A percentile compares a stretch with the other conserved stretches of the same genome.
phyloP scores from a whole-genome alignment of 1,140 invertebrate genomes.

The Lasioglossum baleicum region DNA sequence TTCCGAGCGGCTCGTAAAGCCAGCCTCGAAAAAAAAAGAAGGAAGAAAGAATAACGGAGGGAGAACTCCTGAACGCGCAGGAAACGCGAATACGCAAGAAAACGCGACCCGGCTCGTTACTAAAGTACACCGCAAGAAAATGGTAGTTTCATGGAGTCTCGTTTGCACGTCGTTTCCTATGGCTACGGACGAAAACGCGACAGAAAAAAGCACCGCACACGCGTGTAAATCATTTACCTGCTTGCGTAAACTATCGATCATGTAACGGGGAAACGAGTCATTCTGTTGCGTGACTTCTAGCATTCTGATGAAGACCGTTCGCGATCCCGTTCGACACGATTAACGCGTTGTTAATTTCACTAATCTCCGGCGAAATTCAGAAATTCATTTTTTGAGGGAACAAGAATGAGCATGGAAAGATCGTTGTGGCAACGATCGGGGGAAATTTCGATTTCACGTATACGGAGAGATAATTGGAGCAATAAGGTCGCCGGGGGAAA shows the following conservation, averaged over 20 bases:
- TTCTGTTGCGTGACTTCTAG: background rate
- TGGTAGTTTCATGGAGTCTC: background rate
- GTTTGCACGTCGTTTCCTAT: conserved; percentile 1
- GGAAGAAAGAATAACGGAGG: too few species aligned
- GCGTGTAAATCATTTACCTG: background rate
- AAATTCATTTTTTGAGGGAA: too few species aligned
- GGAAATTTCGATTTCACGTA: conserved; percentile 16
- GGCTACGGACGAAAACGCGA: background rate
- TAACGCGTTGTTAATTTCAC: too few species aligned
- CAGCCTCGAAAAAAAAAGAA: conserved; percentile 17
- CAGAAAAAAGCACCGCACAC: background rate
- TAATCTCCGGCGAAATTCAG: too few species aligned
- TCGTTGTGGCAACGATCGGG: background rate
- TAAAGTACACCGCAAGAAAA: background rate
- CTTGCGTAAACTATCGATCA: background rate
- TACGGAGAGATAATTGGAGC: conserved; percentile 16
- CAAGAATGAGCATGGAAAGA: background rate
- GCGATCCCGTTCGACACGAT: too few species aligned
- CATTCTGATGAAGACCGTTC: background rate
- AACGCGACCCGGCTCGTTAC: background rate
- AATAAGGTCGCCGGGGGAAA: conserved; percentile 4
- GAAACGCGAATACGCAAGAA: conserved; percentile 12
- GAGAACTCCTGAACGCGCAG: background rate
- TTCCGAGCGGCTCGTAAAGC: conserved; percentile 49
- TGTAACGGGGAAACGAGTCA: background rate